Percentiles rank a stretch among this genome's conserved stretches.
These are phyloP conservation scores for Procavia capensis DNA, from an alignment of 2,113 vertebrate genomes.

Conservation along the genomic window DNA sequence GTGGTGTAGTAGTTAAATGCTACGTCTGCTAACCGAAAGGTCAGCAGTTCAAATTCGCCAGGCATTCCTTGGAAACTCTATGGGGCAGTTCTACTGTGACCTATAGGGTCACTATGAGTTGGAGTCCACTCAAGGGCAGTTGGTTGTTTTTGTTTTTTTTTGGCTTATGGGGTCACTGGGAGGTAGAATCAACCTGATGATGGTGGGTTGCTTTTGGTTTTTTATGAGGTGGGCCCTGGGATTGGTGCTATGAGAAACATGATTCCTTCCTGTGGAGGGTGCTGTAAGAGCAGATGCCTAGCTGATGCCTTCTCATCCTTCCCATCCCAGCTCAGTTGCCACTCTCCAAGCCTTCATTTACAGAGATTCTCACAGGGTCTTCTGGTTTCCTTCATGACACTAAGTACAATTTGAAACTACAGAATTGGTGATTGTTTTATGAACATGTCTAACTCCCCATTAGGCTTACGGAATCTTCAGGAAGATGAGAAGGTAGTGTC, in stretches of 20 bases:
- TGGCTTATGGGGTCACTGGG: too few relatives aligned
- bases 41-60: too few relatives aligned
- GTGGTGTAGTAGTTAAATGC: too few relatives aligned
- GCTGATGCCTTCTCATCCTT: neutral
- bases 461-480: constrained; percentile 15
- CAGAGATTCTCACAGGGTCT: constrained; percentile 8
- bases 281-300: neutral
- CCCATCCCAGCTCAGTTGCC: neutral
- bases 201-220: too few relatives aligned
- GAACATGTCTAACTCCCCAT: neutral
- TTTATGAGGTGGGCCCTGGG: neutral
- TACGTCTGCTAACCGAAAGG: too few relatives aligned
- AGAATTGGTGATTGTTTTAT: neutral
- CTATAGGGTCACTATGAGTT: too few relatives aligned
- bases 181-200: too few relatives aligned
- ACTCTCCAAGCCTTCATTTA: neutral
- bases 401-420: constrained; percentile 36
- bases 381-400: neutral
- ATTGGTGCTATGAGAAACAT: neutral
- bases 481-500: neutral
- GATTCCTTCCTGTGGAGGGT: neutral
- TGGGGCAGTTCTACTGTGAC: too few relatives aligned
- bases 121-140: too few relatives aligned
- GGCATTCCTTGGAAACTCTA: too few relatives aligned
- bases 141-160: too few relatives aligned